Percentiles rank a stretch among this genome's conserved stretches.
Conservation (phyloP, 1,140 invertebrate species). For the Brachionus rubens region DNA sequence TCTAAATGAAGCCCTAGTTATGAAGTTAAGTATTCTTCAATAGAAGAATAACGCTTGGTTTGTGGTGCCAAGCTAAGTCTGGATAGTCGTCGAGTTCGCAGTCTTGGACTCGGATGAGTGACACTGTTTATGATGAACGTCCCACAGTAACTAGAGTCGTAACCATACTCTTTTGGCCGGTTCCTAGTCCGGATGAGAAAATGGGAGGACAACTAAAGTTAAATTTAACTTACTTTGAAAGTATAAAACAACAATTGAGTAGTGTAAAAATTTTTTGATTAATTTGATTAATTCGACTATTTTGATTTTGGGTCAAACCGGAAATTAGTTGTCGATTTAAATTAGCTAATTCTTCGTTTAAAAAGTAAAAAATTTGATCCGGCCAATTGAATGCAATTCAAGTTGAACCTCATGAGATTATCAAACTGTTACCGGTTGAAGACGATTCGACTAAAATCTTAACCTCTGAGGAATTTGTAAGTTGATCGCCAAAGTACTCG, state of each 20-base stretch:
- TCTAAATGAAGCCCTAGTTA: no score
- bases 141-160: no score
- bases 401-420: background rate
- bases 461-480: no score
- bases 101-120: no score
- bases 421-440: background rate
- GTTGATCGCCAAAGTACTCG: background rate
- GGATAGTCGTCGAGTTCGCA: no score
- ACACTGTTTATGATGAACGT: no score
- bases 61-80: no score
- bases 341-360: constrained; percentile 19
- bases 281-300: background rate
- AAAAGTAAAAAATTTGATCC: background rate
- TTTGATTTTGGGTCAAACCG: background rate
- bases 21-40: no score
- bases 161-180: no score
- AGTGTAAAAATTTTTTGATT: background rate
- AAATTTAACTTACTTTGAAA: background rate
- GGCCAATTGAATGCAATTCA: background rate
- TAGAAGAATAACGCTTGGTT: no score
- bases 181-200: no score
- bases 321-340: background rate
- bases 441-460: background rate
- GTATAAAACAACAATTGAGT: background rate
- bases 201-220: no score